Conservation (phyloP, 2,113 vertebrate genomes). For the Oophaga pumilio region DNA sequence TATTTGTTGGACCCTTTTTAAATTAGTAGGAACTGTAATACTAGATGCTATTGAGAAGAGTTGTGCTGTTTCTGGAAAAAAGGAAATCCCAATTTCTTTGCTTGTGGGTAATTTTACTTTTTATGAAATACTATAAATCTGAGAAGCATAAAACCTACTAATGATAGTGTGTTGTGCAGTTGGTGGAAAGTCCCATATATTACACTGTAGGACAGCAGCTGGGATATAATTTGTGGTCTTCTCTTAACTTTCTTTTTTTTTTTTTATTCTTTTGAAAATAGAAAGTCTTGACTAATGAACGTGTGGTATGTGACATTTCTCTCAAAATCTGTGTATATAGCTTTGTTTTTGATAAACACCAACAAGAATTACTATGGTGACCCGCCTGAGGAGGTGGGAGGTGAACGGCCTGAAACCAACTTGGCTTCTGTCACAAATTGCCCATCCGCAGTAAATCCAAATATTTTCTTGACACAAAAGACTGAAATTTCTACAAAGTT, state of each 20-base stretch:
- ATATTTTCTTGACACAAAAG: slow-evolving; percentile 13
- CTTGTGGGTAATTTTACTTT: too few species aligned
- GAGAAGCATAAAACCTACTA: too few species aligned
- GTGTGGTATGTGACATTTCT: not conserved
- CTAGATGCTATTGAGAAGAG: too few species aligned
- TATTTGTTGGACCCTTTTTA: too few species aligned
- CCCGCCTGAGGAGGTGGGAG: slow-evolving; percentile 1
- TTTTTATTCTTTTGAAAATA: not conserved
- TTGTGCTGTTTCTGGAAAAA: too few species aligned
- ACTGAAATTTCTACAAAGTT: not conserved
- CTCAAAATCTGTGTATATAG: not conserved
- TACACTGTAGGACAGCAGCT: not conserved
- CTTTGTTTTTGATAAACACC: slow-evolving; percentile 24
- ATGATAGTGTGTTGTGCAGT: not conserved
- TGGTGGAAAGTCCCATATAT: not conserved
- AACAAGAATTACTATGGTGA: slow-evolving; percentile 22
- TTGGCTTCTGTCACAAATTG: slow-evolving; percentile 5
- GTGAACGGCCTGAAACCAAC: not conserved
- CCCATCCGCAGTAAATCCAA: not conserved
- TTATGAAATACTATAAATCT: too few species aligned
- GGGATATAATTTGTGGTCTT: not conserved
- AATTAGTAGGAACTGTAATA: too few species aligned
- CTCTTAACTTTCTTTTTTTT: too few species aligned
- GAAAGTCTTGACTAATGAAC: not conserved
- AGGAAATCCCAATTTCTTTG: too few species aligned